phyloP scores from a whole-genome alignment of 2,113 vertebrate genomes.

The Saguinus imperator region DNA sequence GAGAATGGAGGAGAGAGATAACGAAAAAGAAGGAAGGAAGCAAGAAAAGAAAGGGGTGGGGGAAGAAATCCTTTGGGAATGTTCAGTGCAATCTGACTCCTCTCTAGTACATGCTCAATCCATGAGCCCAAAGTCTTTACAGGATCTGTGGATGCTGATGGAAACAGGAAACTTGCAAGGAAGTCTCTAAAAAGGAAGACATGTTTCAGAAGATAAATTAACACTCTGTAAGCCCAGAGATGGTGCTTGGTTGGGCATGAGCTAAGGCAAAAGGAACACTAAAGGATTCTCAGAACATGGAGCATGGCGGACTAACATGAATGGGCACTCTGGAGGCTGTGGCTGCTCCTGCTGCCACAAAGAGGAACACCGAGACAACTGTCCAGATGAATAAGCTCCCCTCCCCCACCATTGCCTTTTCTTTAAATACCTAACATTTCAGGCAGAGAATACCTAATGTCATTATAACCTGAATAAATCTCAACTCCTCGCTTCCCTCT shows the following conservation, averaged over 20 bases:
- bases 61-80: neutral
- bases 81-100: neutral
- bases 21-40: slow-evolving; percentile 30
- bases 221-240: neutral
- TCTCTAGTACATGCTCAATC: rapidly evolving
- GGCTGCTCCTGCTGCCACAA: neutral
- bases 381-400: neutral
- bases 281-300: neutral
- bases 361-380: neutral
- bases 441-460: neutral
- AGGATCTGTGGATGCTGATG: neutral
- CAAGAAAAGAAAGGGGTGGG: slow-evolving; percentile 3
- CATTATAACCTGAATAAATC: neutral
- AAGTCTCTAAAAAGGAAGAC: slow-evolving; percentile 41
- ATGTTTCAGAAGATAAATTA: slow-evolving; percentile 62
- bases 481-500: neutral
- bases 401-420: neutral
- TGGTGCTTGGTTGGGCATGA: neutral
- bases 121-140: neutral
- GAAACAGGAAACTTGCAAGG: slow-evolving; percentile 46
- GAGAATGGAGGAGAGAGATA: slow-evolving; percentile 35
- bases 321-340: neutral
- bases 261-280: slow-evolving; percentile 27
- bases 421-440: neutral
- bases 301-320: rapidly evolving